phyloP scores from a whole-genome alignment of 2,888 invertebrate genomes.

The Acanthosepion pharaonis region DNA sequence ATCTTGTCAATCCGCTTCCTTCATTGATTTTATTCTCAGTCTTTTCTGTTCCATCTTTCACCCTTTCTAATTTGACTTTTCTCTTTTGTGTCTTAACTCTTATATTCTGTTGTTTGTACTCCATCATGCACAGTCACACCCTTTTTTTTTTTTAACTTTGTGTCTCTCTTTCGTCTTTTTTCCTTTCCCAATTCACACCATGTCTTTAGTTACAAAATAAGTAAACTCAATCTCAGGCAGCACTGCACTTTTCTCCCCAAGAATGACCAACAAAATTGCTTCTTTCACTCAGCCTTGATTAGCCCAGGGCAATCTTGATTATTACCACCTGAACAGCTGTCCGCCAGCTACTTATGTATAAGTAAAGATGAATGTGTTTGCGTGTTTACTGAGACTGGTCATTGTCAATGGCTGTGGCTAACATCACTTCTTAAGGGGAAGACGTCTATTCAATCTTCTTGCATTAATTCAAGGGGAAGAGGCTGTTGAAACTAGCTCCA shows the following conservation, averaged over 20 bases:
- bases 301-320: not conserved
- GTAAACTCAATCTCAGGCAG: not conserved
- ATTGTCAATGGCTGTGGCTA: too few species aligned
- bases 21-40: not conserved
- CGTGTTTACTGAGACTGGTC: too few species aligned
- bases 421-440: too few species aligned
- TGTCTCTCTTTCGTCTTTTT: not conserved
- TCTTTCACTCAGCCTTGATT: not conserved
- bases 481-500: too few species aligned
- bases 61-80: not conserved
- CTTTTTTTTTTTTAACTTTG: not conserved
- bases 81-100: not conserved
- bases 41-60: not conserved
- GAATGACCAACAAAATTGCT: not conserved
- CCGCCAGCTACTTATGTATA: not conserved
- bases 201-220: not conserved
- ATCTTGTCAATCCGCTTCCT: too few species aligned
- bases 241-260: not conserved
- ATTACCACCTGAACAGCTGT: slow-evolving; percentile 16
- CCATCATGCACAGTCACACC: not conserved
- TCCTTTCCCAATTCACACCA: not conserved
- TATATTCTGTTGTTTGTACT: not conserved
- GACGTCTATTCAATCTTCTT: too few species aligned
- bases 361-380: not conserved
- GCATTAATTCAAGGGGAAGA: too few species aligned